phyloP scores from a whole-genome alignment of 2,113 vertebrate species.

The Peromyscus californicus region DNA sequence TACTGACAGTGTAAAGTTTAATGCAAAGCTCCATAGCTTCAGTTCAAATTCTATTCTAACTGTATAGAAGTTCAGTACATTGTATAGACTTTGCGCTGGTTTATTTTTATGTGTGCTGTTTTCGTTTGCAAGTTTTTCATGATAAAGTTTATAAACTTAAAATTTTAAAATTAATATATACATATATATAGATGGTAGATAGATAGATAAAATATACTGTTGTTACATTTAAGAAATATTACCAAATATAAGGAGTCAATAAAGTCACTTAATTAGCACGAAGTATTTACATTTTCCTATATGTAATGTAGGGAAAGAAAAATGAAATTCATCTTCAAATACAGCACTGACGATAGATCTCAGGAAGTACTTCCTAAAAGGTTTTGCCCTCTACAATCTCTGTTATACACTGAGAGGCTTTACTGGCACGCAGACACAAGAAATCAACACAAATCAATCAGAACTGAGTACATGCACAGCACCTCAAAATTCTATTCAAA shows the following conservation, averaged over 20 bases:
- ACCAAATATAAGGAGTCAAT: not conserved
- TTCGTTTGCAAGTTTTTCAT: not conserved
- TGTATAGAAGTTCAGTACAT: not conserved
- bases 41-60: not conserved
- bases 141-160: not conserved
- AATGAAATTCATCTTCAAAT: constrained; percentile 19
- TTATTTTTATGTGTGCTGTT: not conserved
- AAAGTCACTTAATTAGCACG: constrained; percentile 35
- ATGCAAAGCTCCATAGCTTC: not conserved
- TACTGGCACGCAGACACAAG: not conserved
- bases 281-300: not conserved
- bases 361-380: constrained; percentile 21
- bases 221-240: constrained; percentile 44
- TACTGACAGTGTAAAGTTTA: not conserved
- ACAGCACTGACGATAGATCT: not conserved
- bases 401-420: not conserved
- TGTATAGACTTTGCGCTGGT: not conserved
- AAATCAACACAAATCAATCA: not conserved
- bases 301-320: not conserved
- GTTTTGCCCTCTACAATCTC: not conserved
- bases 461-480: not conserved
- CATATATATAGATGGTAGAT: not conserved
- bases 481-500: not conserved
- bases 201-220: not conserved
- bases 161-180: not conserved